Base-by-base conservation (phyloP, 2,888 invertebrate genomes). In the Sarcophaga rosellei region DNA sequence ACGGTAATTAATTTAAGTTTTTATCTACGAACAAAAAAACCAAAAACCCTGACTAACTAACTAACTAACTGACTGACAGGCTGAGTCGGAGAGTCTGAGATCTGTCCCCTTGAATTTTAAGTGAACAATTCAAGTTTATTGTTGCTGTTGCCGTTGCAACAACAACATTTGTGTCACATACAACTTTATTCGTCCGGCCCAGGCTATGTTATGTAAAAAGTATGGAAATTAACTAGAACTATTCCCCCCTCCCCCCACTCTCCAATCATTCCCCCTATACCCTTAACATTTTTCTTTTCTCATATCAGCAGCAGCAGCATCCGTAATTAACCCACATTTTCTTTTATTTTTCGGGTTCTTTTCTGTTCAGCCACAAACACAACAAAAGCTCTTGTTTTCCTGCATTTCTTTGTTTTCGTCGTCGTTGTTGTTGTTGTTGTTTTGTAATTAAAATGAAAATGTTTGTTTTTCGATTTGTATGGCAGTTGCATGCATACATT, bases 1-100 rank as follows among this genome's bases (percentile, higher is more conserved):
- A 84, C 86, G 86, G 86, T 84, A 83, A 78, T 86, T 84, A 86
- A 83, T 86, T 86, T 81, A 77, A 81, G 70, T 86, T 86, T 84
- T 84, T 78, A 78, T 77, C 73, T 69, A 35, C 68, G 45, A 69
- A 20, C 21, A 53, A 25, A 25, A 35, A 35, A 35, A 35, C 1
- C 10, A 8, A 35, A 35, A 35, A 35, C 35, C 35, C 35, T 35
- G 35, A 35, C 35, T 35, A 35, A 35, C 35, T 35, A 35, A 25
- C 25, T 25, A 25, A 35, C 35, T 35, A 2, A 35, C 35, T 35
- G 35, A 35, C 35, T 35, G 35, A 3, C 35, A 8, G 8, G 8
- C 35, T 35, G 35, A 35, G 8, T 0, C 8, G 35, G 8, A 35
- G 35, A 35, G 35, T 35, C 35, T 25, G 25, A 25, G 10, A 35